Base-by-base conservation (phyloP, 2,888 invertebrate genomes). In the Sarcophaga subvicina region DNA sequence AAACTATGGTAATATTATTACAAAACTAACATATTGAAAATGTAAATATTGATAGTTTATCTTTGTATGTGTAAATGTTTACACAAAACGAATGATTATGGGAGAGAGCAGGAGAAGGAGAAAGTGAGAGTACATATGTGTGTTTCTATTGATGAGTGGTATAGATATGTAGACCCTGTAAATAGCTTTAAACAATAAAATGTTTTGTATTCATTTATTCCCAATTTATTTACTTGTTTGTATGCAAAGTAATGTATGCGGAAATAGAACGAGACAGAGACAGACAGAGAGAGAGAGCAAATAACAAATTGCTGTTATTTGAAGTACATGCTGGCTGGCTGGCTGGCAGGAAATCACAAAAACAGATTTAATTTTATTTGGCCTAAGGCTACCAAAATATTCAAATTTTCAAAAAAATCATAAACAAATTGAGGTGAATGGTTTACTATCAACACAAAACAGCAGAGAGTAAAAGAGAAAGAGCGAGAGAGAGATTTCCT, bases 1-100 rank as follows among this genome's bases (percentile, higher is more conserved):
- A 47, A 47, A 67, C 20, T 79, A 71, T 49, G 69, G 80, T 82
- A 82, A 81, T 79, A 83, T 83, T 75, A 72, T 75, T 62, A 71
- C 70, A 83, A 67, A 78, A 75, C 45, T 59, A 78, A 71, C 60
- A 81, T 83, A 87, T 81, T 81, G 78, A 70, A 78, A 78, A 81
- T 75, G 77, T 80, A 83, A 83, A 81, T 87, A 81, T 83, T 83
- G 37, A 47, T 27, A 69, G 54, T 79, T 73, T 75, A 27, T 63
- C 20, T 20, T 2, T 80, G 63, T 45, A n/a, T 71, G 47, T 63
- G 80, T 71, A 54, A 54, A 25, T 27, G 1, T 59, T 6, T 12
- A 49, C 6, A 3, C 62, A 49, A 14, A 37, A 37, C 37, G 37
- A 8, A 37, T 37, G 8, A 37, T 37, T 37, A 37, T 37, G 6